Conservation (phyloP, 2,797 vertebrate genomes). For the Halcyon chelicuti region DNA sequence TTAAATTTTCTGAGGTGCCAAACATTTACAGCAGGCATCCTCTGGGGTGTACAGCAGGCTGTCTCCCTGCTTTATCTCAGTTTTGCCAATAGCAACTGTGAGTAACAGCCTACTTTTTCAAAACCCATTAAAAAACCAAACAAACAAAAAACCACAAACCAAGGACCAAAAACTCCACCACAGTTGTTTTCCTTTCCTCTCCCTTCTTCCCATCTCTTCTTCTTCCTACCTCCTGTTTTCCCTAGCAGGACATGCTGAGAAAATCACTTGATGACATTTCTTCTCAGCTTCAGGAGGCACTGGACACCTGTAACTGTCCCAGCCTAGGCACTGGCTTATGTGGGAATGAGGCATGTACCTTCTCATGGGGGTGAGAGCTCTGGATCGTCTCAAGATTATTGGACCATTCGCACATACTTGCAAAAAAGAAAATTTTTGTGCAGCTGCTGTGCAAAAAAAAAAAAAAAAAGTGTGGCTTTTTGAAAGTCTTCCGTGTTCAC, state of each 20-base stretch:
- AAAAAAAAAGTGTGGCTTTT: accelerated
- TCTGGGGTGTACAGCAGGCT: not conserved
- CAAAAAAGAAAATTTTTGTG: no score
- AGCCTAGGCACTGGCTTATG: not conserved
- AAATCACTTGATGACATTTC: not conserved
- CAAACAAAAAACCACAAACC: not conserved
- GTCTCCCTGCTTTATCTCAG: not conserved
- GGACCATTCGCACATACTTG: not conserved
- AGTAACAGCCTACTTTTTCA: not conserved
- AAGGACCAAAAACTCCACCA: no score
- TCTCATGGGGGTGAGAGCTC: no score
- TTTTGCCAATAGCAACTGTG: not conserved
- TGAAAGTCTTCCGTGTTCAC: not conserved
- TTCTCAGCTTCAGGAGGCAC: not conserved
- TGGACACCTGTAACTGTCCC: not conserved
- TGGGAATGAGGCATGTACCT: not conserved
- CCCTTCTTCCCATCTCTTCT: not conserved
- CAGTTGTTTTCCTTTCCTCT: not conserved
- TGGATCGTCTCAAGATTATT: not conserved
- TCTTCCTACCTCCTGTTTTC: not conserved
- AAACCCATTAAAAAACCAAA: not conserved
- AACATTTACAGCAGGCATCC: not conserved
- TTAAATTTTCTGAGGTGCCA: not conserved
- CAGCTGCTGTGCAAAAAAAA: no score
- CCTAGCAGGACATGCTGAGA: not conserved